These are phyloP conservation scores for Venturia canescens DNA, from an alignment of 1,140 invertebrate genomes.

Conservation along the genomic window DNA sequence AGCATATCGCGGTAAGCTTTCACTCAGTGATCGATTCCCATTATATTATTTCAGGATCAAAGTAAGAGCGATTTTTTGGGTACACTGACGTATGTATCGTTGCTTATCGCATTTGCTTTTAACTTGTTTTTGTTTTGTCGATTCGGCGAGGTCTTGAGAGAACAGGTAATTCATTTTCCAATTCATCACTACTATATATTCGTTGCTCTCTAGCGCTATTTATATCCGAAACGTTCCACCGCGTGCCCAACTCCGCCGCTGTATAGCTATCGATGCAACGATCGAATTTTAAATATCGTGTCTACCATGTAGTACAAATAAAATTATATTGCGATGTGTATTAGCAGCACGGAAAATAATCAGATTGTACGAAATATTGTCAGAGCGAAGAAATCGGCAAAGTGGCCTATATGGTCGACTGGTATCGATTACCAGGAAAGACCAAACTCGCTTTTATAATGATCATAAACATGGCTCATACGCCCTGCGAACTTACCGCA, in stretches of 20 bases:
- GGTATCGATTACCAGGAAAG: slow-evolving; percentile 57
- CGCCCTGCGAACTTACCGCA: slow-evolving; percentile 54
- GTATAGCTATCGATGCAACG: no score
- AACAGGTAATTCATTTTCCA: slow-evolving; percentile 30
- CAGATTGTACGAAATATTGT: background rate
- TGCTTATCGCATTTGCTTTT: slow-evolving; percentile 29
- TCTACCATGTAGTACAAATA: no score
- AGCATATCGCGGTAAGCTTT: no score
- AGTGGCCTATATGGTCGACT: slow-evolving; percentile 49
- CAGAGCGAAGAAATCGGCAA: slow-evolving; percentile 45
- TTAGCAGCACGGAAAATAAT: background rate
- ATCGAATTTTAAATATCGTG: no score
- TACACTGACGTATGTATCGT: background rate
- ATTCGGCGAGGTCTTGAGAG: slow-evolving; percentile 25
- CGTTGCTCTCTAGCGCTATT: no score
- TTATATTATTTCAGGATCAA: background rate
- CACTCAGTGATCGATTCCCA: no score
- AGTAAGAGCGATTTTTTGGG: no score
- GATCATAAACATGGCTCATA: slow-evolving; percentile 53
- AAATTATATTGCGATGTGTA: no score
- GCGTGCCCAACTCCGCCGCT: no score
- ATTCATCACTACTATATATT: no score
- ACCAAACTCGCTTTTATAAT: slow-evolving; percentile 52
- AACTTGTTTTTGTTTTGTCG: slow-evolving; percentile 40
- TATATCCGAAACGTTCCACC: no score